phyloP scores from a whole-genome alignment of 2,113 vertebrate genomes.

The Ornithorhynchus anatinus region DNA sequence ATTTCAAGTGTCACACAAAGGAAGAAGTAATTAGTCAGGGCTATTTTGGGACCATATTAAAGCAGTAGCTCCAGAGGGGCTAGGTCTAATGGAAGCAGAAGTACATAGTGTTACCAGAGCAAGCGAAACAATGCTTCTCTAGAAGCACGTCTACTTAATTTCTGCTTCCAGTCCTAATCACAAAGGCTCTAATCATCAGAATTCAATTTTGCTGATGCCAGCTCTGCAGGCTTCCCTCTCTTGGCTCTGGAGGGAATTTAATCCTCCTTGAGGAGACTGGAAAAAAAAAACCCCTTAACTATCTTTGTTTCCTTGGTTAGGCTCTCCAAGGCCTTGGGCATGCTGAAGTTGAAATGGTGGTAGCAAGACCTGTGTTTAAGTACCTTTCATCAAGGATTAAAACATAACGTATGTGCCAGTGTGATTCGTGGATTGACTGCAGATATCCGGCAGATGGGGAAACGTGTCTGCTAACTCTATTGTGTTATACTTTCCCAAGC shows the following conservation, averaged over 20 bases:
- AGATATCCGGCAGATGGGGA: no score
- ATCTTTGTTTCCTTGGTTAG: no score
- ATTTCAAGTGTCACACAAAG: background rate
- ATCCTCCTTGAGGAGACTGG: background rate
- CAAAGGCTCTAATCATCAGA: constrained; percentile 26
- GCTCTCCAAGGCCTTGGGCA: no score
- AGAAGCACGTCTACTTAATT: constrained; percentile 37
- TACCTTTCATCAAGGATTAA: no score
- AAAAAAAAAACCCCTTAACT: no score
- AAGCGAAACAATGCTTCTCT: constrained; percentile 43
- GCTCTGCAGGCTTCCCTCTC: no score
- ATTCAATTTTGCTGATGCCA: background rate
- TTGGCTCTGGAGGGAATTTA: background rate
- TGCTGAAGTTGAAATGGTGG: no score
- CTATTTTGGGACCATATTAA: background rate
- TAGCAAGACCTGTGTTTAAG: no score
- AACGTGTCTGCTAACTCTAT: no score
- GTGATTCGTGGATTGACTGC: no score
- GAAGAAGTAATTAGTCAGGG: background rate
- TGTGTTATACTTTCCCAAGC: no score
- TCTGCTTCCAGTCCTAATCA: constrained; percentile 12
- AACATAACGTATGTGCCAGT: no score
- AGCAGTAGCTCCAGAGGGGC: constrained; percentile 3
- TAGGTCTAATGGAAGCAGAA: constrained; percentile 25
- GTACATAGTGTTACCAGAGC: constrained; percentile 41